These are phyloP conservation scores for Sylvicola cinctus DNA, from an alignment of 2,888 invertebrate genomes.

Conservation along the genomic window DNA sequence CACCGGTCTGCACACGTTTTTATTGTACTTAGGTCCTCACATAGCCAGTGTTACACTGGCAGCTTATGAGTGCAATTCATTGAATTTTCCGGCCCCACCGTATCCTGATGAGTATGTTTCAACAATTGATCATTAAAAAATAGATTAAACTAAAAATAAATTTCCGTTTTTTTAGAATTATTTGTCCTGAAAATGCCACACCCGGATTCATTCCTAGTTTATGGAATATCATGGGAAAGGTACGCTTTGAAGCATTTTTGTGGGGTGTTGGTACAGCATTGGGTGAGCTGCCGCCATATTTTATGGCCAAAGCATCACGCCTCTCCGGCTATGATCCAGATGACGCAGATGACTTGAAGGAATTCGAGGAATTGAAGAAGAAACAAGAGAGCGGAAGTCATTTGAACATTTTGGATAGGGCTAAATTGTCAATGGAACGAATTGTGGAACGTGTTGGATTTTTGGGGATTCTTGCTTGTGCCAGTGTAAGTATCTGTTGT, in stretches of 20 bases:
- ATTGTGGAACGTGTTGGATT: conserved; percentile 89
- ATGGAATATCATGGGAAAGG: conserved; percentile 87
- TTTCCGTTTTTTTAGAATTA: conserved; percentile 41
- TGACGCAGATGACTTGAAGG: conserved; percentile 47
- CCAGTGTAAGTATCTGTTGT: conserved; percentile 45
- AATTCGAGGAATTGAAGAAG: conserved; percentile 48
- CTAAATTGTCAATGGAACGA: conserved; percentile 69
- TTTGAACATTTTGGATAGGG: conserved; percentile 46
- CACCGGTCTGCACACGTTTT: conserved; percentile 95
- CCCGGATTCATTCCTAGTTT: conserved; percentile 49
- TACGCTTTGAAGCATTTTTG: conserved; percentile 87
- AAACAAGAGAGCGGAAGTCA: conserved; percentile 34
- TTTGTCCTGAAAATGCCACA: conserved; percentile 62
- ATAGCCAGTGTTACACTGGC: conserved; percentile 96
- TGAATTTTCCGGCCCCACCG: conserved; percentile 93
- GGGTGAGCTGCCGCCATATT: conserved; percentile 98
- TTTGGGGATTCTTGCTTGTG: conserved; percentile 87
- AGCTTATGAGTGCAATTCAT: conserved; percentile 87
- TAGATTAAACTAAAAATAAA: conserved; percentile 1
- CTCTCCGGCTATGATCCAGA: conserved; percentile 42
- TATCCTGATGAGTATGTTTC: conserved; percentile 82
- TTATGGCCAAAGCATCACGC: conserved; percentile 93
- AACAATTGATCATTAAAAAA: not conserved
- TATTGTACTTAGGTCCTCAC: conserved; percentile 96
- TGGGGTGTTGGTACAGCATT: conserved; percentile 97